Evolutionary conservation across 2,113 vertebrate species (phyloP).

Genomic region (Erythrocercus mccallii): DNA sequence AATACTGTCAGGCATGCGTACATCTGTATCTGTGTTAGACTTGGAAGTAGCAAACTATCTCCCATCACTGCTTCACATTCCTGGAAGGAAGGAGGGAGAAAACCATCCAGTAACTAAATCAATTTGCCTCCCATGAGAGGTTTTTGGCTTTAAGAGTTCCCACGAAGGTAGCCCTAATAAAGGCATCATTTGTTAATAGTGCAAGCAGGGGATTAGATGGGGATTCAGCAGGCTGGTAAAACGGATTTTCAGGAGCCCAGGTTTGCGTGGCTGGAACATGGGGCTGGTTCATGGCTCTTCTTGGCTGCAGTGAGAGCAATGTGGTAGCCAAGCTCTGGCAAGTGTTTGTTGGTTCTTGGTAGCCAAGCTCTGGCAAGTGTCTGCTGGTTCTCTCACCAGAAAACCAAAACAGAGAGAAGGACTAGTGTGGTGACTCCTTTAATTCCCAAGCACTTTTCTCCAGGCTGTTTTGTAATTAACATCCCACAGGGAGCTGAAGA

Average conservation of each 20-base stretch:
- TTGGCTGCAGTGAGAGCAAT: not conserved
- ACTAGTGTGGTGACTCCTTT: not conserved
- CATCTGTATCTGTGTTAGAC: not conserved
- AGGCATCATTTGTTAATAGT: not conserved
- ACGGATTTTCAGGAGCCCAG: not conserved
- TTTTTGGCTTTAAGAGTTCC: constrained; percentile 15
- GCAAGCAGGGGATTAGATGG: not conserved
- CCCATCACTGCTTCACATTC: constrained; percentile 4
- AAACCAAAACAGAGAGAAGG: not conserved
- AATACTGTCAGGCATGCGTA: not conserved
- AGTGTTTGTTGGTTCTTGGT: not conserved
- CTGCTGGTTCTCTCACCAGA: not conserved
- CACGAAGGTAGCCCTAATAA: not conserved
- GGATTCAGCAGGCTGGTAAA: not conserved
- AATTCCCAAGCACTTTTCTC: constrained; percentile 18
- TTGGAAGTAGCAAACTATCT: not conserved
- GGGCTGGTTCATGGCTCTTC: not conserved
- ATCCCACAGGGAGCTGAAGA: constrained; percentile 39
- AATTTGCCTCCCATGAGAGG: not conserved
- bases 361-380: not conserved
- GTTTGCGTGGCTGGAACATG: not conserved
- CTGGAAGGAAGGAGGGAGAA: constrained; percentile 26
- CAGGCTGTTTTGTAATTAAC: constrained; percentile 37
- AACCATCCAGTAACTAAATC: not conserved
- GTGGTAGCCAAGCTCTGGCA: not conserved